Base-by-base conservation (phyloP, 2,797 vertebrate species). In the Tamandua tetradactyla region DNA sequence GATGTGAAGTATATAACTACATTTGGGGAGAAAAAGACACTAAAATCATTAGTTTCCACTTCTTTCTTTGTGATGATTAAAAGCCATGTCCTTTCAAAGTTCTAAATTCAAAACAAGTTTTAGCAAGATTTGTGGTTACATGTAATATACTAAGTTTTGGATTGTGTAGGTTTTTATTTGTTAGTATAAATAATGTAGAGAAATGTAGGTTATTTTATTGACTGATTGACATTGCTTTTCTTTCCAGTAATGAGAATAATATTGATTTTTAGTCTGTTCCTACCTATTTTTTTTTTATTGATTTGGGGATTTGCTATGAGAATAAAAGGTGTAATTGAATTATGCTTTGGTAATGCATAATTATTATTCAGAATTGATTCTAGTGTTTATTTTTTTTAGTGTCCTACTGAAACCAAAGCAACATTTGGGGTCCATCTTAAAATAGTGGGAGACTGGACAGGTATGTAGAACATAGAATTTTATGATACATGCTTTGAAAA, bases 371-470 rank as follows among this genome's bases (percentile, higher is more conserved):
- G 76, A 97, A 97, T 88, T 96, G 47, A 93, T 97, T 94, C 86
- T 96, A 96, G 96, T 95, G 61, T 97, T 98, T 98, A 92, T 97
- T 97, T 98, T 98, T 98, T 97, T 96, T 98, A 99, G 99, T 99
- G 99, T 98, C 99, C 99, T 95, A 99, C 99, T 96, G 98, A 98
- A 98, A 99, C 98, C 95, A 99, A 98, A 98, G 98, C 98, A 97
- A 99, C 99, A 72, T 99, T 99, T 98, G 99, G 99, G 55, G 98
- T 99, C 95, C 99, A 99, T 98, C 98, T 99, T 95, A 98, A 99
- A 98, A 98, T 99, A 84, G 98, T 99, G 96, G 99, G 99, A 98
- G 99, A 99, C 98, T 99, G 99, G 99, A 99, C 99, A 98, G 99
- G 99, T 99, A 98, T 97, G 99, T 98, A 97, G 92, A 97, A 97